Evolutionary conservation across 1,140 invertebrate genomes (phyloP).

Genomic region (Pissodes strobi): DNA sequence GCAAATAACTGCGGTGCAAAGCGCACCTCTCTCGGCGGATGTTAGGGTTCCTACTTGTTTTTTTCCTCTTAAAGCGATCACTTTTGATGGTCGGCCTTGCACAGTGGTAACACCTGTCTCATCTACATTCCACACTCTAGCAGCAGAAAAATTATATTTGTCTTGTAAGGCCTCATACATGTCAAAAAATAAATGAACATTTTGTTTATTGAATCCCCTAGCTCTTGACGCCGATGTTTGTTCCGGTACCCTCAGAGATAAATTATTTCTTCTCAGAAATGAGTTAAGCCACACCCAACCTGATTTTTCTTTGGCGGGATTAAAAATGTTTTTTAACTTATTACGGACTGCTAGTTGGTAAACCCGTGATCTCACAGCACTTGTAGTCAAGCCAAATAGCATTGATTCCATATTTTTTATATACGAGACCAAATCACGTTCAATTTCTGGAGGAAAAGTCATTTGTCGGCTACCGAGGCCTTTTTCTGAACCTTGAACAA

Average conservation of each 20-base stretch:
- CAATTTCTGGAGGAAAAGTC: too few relatives aligned
- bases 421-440: background rate
- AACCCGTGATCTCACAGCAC: background rate
- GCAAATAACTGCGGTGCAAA: too few relatives aligned
- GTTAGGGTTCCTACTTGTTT: background rate
- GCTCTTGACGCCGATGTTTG: background rate
- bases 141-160: slow-evolving; percentile 1
- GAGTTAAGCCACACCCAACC: background rate
- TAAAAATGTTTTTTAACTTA: background rate
- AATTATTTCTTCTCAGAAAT: background rate
- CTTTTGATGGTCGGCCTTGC: background rate
- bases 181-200: slow-evolving; percentile 1
- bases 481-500: background rate
- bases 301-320: background rate
- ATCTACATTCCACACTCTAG: too few relatives aligned
- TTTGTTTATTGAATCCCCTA: slow-evolving; percentile 5
- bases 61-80: too few relatives aligned
- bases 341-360: background rate
- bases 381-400: background rate
- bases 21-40: background rate
- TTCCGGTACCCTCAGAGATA: background rate
- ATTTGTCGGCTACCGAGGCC: background rate
- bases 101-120: background rate
- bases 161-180: background rate
- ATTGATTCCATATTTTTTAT: background rate